Percentiles rank a stretch among this genome's conserved stretches.
Conservation (phyloP, 1,140 invertebrate genomes). For the Plodia interpunctella region DNA sequence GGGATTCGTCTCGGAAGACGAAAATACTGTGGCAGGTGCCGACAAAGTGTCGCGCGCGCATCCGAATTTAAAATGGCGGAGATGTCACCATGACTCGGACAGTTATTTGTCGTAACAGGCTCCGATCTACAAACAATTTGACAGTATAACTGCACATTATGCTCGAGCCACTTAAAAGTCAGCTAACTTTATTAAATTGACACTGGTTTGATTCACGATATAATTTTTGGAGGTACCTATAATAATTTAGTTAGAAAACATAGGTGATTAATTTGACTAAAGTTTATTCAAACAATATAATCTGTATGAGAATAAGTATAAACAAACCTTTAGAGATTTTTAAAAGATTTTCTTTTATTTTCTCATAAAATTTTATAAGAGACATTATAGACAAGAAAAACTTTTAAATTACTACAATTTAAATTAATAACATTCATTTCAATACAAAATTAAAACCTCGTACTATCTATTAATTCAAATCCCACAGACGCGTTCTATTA, state of each 20-base stretch:
- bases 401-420: neutral
- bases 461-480: neutral
- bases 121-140: constrained; percentile 36
- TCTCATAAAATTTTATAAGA: too few species aligned
- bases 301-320: too few species aligned
- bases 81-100: constrained; percentile 35
- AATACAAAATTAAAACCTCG: neutral
- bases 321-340: too few species aligned
- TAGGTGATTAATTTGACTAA: too few species aligned
- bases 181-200: too few species aligned
- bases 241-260: too few species aligned
- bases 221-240: too few species aligned
- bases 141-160: constrained; percentile 35
- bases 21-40: constrained; percentile 54
- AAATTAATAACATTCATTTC: neutral
- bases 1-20: constrained; percentile 44
- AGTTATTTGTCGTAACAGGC: constrained; percentile 42
- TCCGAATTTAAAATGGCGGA: constrained; percentile 49
- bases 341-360: too few species aligned
- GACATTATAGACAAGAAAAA: neutral
- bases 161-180: constrained; percentile 19
- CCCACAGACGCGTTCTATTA: neutral
- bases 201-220: too few species aligned
- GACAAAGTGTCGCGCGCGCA: constrained; percentile 31
- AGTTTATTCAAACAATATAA: too few species aligned